These are phyloP conservation scores for Anableps anableps DNA, from an alignment of 2,797 vertebrate species.

Conservation along the genomic window DNA sequence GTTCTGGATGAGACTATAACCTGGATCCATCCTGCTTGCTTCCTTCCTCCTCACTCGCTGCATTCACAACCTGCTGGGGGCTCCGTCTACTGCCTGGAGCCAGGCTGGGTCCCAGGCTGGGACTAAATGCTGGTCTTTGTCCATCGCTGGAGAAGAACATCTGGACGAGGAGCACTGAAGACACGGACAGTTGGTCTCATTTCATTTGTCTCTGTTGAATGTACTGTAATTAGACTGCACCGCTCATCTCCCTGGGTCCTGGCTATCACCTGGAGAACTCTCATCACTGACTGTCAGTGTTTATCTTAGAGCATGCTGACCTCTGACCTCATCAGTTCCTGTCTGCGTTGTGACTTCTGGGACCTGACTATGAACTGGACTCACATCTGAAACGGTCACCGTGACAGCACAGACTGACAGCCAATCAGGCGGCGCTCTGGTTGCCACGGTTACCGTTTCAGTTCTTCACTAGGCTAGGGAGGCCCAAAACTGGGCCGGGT, in stretches of 20 bases:
- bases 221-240: slow-evolving; percentile 62
- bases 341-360: slow-evolving; percentile 27
- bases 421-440: background rate
- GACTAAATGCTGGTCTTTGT: slow-evolving; percentile 43
- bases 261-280: slow-evolving; percentile 44
- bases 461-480: too few relatives aligned
- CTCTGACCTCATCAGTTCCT: slow-evolving; percentile 14
- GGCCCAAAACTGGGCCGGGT: background rate
- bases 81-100: slow-evolving; percentile 22
- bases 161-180: background rate
- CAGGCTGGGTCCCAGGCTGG: background rate
- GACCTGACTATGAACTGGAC: slow-evolving; percentile 25
- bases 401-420: background rate
- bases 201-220: slow-evolving; percentile 57
- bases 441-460: background rate
- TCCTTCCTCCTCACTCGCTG: background rate
- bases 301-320: slow-evolving; percentile 22
- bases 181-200: background rate
- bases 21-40: slow-evolving; percentile 15
- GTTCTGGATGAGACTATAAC: slow-evolving; percentile 60
- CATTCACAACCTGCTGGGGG: slow-evolving; percentile 13
- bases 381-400: background rate
- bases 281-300: slow-evolving; percentile 16
- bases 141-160: background rate
- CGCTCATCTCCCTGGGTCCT: slow-evolving; percentile 19